These are phyloP conservation scores for Diaphora mendica DNA, from an alignment of 2,888 invertebrate genomes.

Conservation along the genomic window DNA sequence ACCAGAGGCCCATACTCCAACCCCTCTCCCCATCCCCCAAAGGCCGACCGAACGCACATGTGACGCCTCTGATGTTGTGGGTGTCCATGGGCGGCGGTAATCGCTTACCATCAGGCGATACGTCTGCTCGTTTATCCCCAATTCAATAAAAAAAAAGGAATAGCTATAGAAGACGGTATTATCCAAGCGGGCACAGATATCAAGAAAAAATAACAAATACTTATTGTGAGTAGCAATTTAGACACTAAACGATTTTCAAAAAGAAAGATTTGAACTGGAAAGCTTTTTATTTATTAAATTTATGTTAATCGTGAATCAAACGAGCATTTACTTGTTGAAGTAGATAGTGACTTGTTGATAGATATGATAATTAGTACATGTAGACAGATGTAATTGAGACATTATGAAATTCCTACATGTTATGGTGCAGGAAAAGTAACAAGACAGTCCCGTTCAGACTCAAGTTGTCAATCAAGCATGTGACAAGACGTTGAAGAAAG, in stretches of 20 bases:
- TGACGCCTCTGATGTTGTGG: too few relatives aligned
- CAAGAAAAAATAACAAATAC: background rate
- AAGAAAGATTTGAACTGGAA: background rate
- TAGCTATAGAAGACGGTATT: background rate
- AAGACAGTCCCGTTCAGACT: conserved; percentile 21
- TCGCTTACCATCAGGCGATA: too few relatives aligned
- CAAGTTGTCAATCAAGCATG: conserved; percentile 44
- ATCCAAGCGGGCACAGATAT: background rate
- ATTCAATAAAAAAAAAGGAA: background rate
- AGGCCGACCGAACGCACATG: too few relatives aligned
- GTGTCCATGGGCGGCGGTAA: too few relatives aligned
- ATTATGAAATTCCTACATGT: conserved; percentile 49
- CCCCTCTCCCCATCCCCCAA: too few relatives aligned
- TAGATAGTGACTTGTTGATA: conserved; percentile 30
- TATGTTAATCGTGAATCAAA: conserved; percentile 13
- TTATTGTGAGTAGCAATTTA: background rate
- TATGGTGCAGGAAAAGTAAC: conserved; percentile 41
- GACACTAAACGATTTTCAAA: background rate
- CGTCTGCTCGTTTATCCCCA: too few relatives aligned
- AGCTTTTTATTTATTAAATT: too few relatives aligned
- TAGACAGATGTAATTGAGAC: conserved; percentile 58
- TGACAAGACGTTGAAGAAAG: conserved; percentile 45
- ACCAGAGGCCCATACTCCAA: too few relatives aligned
- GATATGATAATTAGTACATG: conserved; percentile 41
- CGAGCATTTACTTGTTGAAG: background rate